Percentiles rank a stretch among this genome's conserved stretches.
Conservation (phyloP, 2,888 invertebrate genomes). For the Synergus laeviventris region DNA sequence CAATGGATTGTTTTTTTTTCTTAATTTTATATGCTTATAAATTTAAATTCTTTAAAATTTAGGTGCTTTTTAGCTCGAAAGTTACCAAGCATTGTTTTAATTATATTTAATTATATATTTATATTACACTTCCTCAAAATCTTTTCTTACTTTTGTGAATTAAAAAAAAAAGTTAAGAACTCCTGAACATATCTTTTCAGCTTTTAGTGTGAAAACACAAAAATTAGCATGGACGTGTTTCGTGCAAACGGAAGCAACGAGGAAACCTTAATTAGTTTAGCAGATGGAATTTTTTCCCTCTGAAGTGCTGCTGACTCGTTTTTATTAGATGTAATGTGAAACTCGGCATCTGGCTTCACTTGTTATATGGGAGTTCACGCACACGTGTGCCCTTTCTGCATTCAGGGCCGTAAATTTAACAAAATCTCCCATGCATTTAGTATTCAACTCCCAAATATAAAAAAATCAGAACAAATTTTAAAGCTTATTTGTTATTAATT, state of each 20-base stretch:
- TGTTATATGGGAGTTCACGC: slow-evolving; percentile 55
- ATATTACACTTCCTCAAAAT: no score
- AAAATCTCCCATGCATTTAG: background rate
- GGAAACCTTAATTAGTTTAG: slow-evolving; percentile 60
- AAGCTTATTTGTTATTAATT: background rate
- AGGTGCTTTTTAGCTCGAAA: no score
- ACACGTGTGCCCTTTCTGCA: slow-evolving; percentile 31
- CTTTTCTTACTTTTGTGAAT: no score
- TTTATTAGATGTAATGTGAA: slow-evolving; percentile 65
- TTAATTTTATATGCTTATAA: no score
- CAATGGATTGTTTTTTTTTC: no score
- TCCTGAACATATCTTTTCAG: background rate
- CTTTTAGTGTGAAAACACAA: slow-evolving; percentile 11
- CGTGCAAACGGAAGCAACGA: slow-evolving; percentile 39
- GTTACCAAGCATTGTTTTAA: no score
- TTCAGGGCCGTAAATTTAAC: slow-evolving; percentile 15
- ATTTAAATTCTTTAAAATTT: no score
- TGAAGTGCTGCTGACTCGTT: slow-evolving; percentile 53
- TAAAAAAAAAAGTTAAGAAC: background rate
- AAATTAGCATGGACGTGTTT: slow-evolving; percentile 33
- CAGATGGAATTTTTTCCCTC: slow-evolving; percentile 60
- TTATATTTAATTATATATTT: no score
- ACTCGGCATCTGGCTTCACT: slow-evolving; percentile 59
- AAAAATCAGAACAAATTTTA: background rate
- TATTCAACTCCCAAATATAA: background rate